Evolutionary conservation across 2,888 invertebrate species (phyloP), one percentile per base, ranked within the genome.

Genomic region (Abrostola tripartita): DNA sequence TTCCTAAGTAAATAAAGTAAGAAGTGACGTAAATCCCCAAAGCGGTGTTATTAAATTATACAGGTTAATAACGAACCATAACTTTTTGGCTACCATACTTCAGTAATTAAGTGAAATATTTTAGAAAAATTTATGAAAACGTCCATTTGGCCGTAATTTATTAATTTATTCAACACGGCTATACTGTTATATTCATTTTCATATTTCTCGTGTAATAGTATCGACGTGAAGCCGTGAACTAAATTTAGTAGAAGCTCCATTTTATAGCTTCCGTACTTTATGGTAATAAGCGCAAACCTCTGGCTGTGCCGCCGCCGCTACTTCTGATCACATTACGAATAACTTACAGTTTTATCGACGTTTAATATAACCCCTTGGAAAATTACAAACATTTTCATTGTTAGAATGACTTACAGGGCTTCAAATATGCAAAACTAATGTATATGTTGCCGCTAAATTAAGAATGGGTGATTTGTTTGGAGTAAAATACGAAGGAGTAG

Each of bases 211-310:
- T 78, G 76, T 80, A 75, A 78, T 76, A 68, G 72, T 84, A 87
- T 88, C 84, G 85, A 86, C 73, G 81, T 80, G 69, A 69, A 82
- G 82, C 81, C 81, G 81, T 81, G 80, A 86, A 85, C 87, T 84
- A 86, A 89, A 90, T 90, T 88, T 85, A 79, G 85, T 84, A 83
- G 72, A 68, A 51, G 84, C 82, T 82, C 77, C 84, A 77, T 81
- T 91, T 90, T 91, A 91, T 88, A 78, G 85, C 88, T 90, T 89
- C 89, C 90, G 84, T 87, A 87, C 84, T 91, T 92, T 91, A 92
- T 92, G 91, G 81, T 90, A 92, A 92, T 91, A 80, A 84, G 78
- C 78, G 59, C 65, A 76, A 80, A 77, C 78, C 78, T 72, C 74
- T 65, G 68, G 69, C 64, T 70, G 58, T 65, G 56, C 65, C 60